Evolutionary conservation across 1,140 invertebrate genomes (phyloP).

Genomic region (Cardiocondyla obscurior): DNA sequence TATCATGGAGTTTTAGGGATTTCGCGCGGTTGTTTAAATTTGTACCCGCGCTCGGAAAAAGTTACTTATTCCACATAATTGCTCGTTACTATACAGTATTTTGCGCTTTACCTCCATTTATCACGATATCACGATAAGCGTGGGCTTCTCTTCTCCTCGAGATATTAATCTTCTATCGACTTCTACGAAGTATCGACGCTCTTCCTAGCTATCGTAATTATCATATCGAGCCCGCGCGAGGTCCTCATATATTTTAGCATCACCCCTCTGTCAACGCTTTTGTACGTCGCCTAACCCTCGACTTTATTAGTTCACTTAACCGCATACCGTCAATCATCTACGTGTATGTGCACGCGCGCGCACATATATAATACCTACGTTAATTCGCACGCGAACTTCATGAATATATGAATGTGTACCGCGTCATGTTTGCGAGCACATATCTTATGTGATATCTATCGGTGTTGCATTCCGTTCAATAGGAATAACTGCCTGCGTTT

Average conservation of each 20-base stretch:
- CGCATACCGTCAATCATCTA: neutral
- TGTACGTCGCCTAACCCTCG: neutral
- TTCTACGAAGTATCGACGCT: neutral
- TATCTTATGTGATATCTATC: constrained; percentile 13
- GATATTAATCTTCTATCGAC: constrained; percentile 32
- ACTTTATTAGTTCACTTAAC: constrained; percentile 35
- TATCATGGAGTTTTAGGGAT: neutral
- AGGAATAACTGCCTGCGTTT: neutral
- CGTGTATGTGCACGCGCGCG: neutral
- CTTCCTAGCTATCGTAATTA: constrained; percentile 10
- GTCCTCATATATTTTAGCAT: neutral
- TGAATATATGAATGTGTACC: constrained; percentile 24
- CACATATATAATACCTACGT: neutral
- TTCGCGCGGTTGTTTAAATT: neutral
- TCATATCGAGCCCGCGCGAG: neutral
- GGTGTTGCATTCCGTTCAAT: neutral
- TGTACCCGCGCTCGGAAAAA: neutral
- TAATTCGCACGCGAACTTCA: constrained; percentile 17
- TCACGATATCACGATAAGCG: constrained; percentile 1
- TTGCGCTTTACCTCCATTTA: constrained; percentile 12
- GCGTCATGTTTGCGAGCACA: neutral
- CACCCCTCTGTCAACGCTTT: neutral
- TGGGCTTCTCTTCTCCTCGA: neutral
- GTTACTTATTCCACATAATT: constrained; percentile 12
- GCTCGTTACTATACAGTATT: neutral